Base-by-base conservation (phyloP, 2,797 vertebrate species). In the Lophius americanus region DNA sequence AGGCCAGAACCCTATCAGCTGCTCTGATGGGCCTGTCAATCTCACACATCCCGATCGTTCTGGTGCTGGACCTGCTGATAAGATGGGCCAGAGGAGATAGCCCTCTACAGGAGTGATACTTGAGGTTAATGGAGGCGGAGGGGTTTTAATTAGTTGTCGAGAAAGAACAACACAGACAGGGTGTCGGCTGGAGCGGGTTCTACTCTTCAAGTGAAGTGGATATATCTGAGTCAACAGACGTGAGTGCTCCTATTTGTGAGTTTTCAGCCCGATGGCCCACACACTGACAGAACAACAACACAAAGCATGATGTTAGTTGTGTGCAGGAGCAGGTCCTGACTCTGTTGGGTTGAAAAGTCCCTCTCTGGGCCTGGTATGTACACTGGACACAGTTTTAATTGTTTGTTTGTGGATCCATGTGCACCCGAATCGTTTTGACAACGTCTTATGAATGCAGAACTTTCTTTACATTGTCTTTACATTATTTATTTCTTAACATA, bases 1-100 rank as follows among this genome's bases (percentile, higher is more conserved):
- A 48, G 79, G 57, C 41, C 70, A 83, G 73, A 14, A 1, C 70
- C 57, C 62, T 67, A 68, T 90, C 87, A 76, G 70, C 68, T 55
- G 59, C 63, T 64, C 68, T 12, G 14, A 57, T 35, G 50, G 51
- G 14, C 51, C 53, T 3, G 49, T 51, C 61, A 60, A 51, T 68
- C 75, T 74, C 67, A 68, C 73, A 78, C 83, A 73, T 78, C 66
- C 36, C 7, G 59, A 59, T 49, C 63, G 51, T 39, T 51, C 39
- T 67, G 75, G 43, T 38, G 60, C 70, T 9, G 56, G n/a, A 55
- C 51, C 71, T 38, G 67, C 38, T 78, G 86, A 82, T 78, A 59
- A 88, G 64, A 78, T 37, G 74, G 65, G 60, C 67, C 73, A 35
- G 74, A 75, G 37, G 53, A 76, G 64, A 84, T 52, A 62, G 33